Evolutionary conservation across 2,888 invertebrate species (phyloP).

Genomic region (Blastobasis lacticolella): DNA sequence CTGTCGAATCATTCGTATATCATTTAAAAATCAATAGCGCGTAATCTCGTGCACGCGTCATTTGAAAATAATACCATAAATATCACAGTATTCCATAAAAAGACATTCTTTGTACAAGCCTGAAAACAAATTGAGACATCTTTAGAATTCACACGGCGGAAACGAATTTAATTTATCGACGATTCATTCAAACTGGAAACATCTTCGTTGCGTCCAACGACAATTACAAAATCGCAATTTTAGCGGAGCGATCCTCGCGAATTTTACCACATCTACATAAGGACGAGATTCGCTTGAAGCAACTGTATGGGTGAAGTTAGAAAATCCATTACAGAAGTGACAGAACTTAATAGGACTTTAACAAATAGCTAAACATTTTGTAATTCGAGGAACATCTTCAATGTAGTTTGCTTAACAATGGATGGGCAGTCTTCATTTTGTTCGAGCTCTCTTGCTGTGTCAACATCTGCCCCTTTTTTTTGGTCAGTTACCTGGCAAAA

Average conservation of each 20-base stretch:
- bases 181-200: slow-evolving; percentile 57
- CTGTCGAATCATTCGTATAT: no score
- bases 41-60: slow-evolving; percentile 27
- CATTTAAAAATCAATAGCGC: no score
- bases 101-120: slow-evolving; percentile 37
- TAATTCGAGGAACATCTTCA: slow-evolving; percentile 67
- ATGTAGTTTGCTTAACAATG: slow-evolving; percentile 64
- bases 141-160: slow-evolving; percentile 65
- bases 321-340: slow-evolving; percentile 48
- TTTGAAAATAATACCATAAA: slow-evolving; percentile 38
- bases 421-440: slow-evolving; percentile 48
- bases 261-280: slow-evolving; percentile 19
- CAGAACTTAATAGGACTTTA: slow-evolving; percentile 70
- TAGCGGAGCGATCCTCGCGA: slow-evolving; percentile 7
- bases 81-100: slow-evolving; percentile 36
- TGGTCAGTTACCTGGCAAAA: slow-evolving; percentile 38
- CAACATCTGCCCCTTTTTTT: slow-evolving; percentile 67
- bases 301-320: slow-evolving; percentile 22
- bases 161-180: slow-evolving; percentile 72
- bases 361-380: slow-evolving; percentile 72
- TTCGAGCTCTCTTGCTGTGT: slow-evolving; percentile 44
- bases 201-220: slow-evolving; percentile 56
- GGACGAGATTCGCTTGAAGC: slow-evolving; percentile 18
- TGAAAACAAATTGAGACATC: slow-evolving; percentile 68
- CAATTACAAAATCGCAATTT: slow-evolving; percentile 49